Evolutionary conservation across 2,797 vertebrate species (phyloP), one percentile per base, ranked within the genome.

Genomic region (Crossoptilon crossoptilon): DNA sequence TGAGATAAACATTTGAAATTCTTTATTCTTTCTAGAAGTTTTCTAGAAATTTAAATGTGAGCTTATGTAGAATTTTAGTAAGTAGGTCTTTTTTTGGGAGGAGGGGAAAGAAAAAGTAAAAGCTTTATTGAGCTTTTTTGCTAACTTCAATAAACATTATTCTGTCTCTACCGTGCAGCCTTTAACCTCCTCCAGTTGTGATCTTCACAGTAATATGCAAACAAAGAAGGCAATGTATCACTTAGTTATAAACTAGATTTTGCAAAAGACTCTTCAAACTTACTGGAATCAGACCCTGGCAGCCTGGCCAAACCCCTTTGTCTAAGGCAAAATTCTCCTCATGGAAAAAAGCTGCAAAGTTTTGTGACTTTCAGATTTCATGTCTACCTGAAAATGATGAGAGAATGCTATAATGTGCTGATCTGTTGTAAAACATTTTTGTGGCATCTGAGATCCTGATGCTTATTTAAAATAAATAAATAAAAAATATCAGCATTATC

Each of bases 151-250:
- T 63, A 53, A 78, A 23, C 10, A 27, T 7, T 56, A 0, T 48
- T 79, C 78, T 1, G 72, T 1, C 0, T 60, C 35, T 33, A 48
- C 37, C 51, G 1, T 53, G 22, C 13, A 24, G 23, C 44, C n/a
- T 91, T 75, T 71, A 82, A 51, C 31, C 14, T 68, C 41, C 31
- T 93, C 14, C 86, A 67, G 27, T 39, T 73, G 12, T 79, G 66
- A 79, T 56, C 63, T 90, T 41, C 74, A 87, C 81, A 66, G 84
- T 88, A 73, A 84, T 44, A 33, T 43, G 56, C 35, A 41, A 67
- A 81, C 62, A 51, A 15, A 66, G 67, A 90, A 87, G 72, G n/a
- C 49, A 59, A 55, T 94, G 86, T 84, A 90, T 87, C 81, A 72
- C 58, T 12, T 41, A 55, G 23, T 84, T 33, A 44, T 77, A 85